Evolutionary conservation across 2,113 vertebrate genomes (phyloP).

Genomic region (Salvelinus alpinus): DNA sequence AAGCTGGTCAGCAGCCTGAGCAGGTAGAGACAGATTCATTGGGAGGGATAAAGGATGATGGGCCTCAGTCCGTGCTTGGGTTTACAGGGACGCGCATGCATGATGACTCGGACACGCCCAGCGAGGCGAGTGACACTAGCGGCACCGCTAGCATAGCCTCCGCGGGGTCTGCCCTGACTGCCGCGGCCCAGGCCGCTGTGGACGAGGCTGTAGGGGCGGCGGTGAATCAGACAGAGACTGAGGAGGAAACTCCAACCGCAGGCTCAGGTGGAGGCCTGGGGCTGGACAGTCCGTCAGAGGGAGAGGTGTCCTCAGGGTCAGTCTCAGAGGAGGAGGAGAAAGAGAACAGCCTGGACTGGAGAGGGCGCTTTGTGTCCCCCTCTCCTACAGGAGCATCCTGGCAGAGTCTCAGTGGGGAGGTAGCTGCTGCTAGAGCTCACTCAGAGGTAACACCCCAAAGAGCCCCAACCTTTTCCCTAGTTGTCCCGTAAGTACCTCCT

Average conservation of each 20-base stretch:
- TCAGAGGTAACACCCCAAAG: conserved; percentile 73
- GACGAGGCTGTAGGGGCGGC: background rate
- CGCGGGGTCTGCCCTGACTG: background rate
- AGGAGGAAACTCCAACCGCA: conserved; percentile 12
- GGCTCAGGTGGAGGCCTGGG: background rate
- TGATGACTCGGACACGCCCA: conserved; percentile 14
- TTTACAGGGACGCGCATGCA: background rate
- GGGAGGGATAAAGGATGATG: background rate
- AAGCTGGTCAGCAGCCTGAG: conserved; percentile 2
- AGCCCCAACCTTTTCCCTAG: background rate
- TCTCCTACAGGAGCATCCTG: conserved; percentile 56
- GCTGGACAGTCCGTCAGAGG: background rate
- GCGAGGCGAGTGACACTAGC: conserved; percentile 14
- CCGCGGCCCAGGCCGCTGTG: background rate
- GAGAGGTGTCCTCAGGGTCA: background rate
- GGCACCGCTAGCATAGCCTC: conserved; percentile 22
- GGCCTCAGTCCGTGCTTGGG: background rate
- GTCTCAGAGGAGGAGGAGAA: background rate
- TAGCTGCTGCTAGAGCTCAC: conserved; percentile 71
- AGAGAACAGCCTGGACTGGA: no score
- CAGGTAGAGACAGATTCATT: conserved; percentile 36
- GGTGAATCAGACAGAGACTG: conserved; percentile 9
- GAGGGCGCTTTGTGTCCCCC: no score
- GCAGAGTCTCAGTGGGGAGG: conserved; percentile 58
- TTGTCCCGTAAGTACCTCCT: background rate